Percentiles rank a stretch among this genome's conserved stretches.
Conservation (phyloP, 2,888 invertebrate genomes). For the Neria commutata region DNA sequence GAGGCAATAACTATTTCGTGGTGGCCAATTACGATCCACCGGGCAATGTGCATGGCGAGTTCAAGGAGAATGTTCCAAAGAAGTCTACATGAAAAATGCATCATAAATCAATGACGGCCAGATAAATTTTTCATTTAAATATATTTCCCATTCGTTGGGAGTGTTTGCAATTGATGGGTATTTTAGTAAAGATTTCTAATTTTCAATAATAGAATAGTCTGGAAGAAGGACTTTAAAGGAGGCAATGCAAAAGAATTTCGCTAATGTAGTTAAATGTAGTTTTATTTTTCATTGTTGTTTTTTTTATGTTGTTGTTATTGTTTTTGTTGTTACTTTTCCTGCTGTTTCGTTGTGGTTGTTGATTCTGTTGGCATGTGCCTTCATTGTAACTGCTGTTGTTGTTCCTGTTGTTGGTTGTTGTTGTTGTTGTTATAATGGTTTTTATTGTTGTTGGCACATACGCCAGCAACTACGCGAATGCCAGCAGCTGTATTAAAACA, state of each 20-base stretch:
- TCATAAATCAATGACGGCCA: background rate
- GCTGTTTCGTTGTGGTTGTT: too few species aligned
- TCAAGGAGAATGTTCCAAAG: conserved; percentile 71
- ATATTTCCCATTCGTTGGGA: background rate
- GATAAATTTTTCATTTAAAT: background rate
- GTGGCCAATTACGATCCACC: conserved; percentile 91
- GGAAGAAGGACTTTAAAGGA: too few species aligned
- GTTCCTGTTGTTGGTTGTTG: too few species aligned
- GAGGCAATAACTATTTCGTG: conserved; percentile 71
- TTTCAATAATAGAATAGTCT: too few species aligned
- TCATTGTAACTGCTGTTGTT: conserved; percentile 14
- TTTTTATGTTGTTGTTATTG: background rate
- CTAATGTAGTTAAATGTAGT: too few species aligned
- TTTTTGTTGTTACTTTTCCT: background rate
- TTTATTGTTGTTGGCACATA: background rate
- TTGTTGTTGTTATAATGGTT: too few species aligned
- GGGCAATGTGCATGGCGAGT: conserved; percentile 83
- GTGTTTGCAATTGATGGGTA: too few species aligned
- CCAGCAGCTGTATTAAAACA: background rate
- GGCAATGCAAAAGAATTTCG: too few species aligned
- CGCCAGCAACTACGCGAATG: too few species aligned
- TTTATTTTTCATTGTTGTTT: too few species aligned
- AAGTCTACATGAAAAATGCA: background rate
- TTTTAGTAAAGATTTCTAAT: too few species aligned
- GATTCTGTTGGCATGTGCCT: too few species aligned